Evolutionary conservation across 2,888 invertebrate species (phyloP).

Genomic region (Synanthedon formicaeformis): DNA sequence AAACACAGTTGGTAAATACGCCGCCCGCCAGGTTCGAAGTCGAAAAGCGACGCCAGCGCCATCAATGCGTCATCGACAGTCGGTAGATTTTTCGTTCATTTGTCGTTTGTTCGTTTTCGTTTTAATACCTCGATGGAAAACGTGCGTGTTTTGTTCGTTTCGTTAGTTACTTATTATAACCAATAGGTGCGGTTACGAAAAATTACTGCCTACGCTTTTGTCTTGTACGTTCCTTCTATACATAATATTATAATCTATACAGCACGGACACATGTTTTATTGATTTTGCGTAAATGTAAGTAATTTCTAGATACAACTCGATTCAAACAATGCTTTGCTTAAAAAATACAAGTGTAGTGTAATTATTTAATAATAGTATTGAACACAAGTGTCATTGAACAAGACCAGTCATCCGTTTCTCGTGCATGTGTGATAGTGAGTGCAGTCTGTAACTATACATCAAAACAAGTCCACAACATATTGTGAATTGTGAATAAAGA

Average conservation of each 20-base stretch:
- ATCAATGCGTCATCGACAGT: constrained; percentile 6
- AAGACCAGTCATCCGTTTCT: constrained; percentile 44
- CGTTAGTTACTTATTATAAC: neutral
- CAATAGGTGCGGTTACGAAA: constrained; percentile 17
- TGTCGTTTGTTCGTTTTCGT: too few species aligned
- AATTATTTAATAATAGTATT: constrained; percentile 27
- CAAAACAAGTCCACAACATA: constrained; percentile 10
- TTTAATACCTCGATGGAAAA: constrained; percentile 15
- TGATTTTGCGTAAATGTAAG: constrained; percentile 30
- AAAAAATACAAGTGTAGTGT: constrained; percentile 16
- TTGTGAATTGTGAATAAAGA: constrained; percentile 6
- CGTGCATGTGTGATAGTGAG: constrained; percentile 40
- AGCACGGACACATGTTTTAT: constrained; percentile 29
- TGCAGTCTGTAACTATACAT: constrained; percentile 23
- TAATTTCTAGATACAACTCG: constrained; percentile 27
- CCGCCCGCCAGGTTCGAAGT: neutral
- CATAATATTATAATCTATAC: constrained; percentile 6
- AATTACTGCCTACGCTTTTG: constrained; percentile 34
- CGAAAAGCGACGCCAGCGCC: neutral
- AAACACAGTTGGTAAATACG: too few species aligned
- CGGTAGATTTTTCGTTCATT: neutral
- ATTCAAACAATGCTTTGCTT: constrained; percentile 26
- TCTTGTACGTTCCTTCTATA: constrained; percentile 25
- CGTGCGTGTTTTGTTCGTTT: constrained; percentile 31
- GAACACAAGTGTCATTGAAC: constrained; percentile 45